Evolutionary conservation across 2,888 invertebrate species (phyloP).

Genomic region (Drosophila macrothrix): DNA sequence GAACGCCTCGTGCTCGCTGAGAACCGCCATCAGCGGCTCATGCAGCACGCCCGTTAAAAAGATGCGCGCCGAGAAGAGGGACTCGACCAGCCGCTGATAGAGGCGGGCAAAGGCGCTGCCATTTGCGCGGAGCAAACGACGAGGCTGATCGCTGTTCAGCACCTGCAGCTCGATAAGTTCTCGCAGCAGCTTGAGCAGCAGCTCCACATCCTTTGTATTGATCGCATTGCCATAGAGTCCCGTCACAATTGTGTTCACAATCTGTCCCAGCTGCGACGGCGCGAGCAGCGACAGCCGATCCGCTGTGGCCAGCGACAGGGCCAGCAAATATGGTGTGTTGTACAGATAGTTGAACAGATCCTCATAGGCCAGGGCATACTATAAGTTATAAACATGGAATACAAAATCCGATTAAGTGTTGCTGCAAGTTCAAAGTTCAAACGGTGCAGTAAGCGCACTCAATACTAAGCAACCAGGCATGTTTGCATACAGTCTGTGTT

Average conservation of each 20-base stretch:
- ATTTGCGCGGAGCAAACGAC: slow-evolving; percentile 92
- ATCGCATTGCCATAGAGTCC: slow-evolving; percentile 91
- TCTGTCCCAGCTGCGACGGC: slow-evolving; percentile 80
- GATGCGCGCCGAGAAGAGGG: slow-evolving; percentile 94
- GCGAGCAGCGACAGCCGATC: slow-evolving; percentile 86
- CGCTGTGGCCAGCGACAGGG: slow-evolving; percentile 89
- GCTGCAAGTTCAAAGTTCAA: neutral
- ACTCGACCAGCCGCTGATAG: slow-evolving; percentile 95
- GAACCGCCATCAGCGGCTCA: slow-evolving; percentile 94
- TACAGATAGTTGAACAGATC: slow-evolving; percentile 89
- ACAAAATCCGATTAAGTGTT: neutral
- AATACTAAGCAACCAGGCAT: neutral
- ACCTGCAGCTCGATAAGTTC: slow-evolving; percentile 91
- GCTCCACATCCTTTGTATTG: slow-evolving; percentile 90
- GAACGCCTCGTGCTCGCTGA: slow-evolving; percentile 96
- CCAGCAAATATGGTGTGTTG: slow-evolving; percentile 89
- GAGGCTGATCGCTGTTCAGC: slow-evolving; percentile 89
- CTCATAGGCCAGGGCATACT: slow-evolving; percentile 88
- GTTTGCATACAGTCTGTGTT: neutral
- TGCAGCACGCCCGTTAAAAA: slow-evolving; percentile 97
- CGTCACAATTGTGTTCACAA: slow-evolving; percentile 85
- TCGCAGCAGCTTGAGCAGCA: slow-evolving; percentile 88
- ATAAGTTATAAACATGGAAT: slow-evolving; percentile 37
- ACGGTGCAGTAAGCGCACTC: neutral
- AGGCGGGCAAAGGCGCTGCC: slow-evolving; percentile 94